Base-by-base conservation (phyloP, 1,140 invertebrate genomes). In the honey bee (Apis mellifera) region DNA sequence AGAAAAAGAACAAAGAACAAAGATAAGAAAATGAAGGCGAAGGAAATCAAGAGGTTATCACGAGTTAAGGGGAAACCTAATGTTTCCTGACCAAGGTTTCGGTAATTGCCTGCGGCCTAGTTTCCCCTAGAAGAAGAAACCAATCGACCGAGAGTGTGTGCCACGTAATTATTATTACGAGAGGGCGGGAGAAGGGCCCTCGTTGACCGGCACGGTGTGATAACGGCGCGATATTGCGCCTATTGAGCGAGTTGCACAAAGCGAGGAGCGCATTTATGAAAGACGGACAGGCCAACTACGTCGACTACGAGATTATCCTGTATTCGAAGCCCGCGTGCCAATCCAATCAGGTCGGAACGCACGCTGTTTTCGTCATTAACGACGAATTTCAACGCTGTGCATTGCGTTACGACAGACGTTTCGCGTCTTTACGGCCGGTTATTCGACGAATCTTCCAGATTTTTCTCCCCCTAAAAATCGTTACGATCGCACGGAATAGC, bases 51-150 rank as follows among this genome's bases (percentile, higher is more conserved):
- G 26, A 32, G 26, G 32, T n/a, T n/a, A n/a, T n/a, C n/a, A 66
- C 42, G 72, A 74, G 85, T 85, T 78, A 85, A 85, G 66, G 54
- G 57, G 26, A 55, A 77, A 77, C 23, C 23, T 13, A 32, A 9
- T 21, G 71, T 59, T 21, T 73, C 59, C n/a, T n/a, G 71, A 64
- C 32, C 32, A 32, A n/a, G n/a, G n/a, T n/a, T n/a, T n/a, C 26
- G 80, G 76, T 80, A 73, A 80, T 65, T 79, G 78, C 50, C 52
- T 0, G 60, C 60, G 79, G 57, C 85, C 84, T 54, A 72, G 65
- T 83, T 79, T 21, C 66, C 52, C n/a, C 23, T 17, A 50, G 68
- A 84, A 86, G 68, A 84, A 86, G 75, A 79, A 87, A 84, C 64
- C 86, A 69, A 86, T 83, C 86, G 77, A 76, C 73, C 84, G 54